phyloP scores from a whole-genome alignment of 2,888 invertebrate species.

The Melanotus villosus region DNA sequence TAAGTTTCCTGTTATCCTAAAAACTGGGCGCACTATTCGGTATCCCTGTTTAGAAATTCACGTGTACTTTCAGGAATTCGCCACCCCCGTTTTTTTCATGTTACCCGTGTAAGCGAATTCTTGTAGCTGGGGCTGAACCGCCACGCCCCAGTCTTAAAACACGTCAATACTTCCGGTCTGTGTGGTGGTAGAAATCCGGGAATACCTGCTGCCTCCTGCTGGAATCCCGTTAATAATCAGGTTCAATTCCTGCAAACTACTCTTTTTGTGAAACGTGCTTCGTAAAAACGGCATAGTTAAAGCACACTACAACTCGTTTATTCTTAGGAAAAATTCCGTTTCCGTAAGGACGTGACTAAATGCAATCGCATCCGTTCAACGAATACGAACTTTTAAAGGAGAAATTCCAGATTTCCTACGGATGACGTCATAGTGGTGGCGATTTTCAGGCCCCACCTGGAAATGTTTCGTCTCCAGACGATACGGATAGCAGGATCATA shows the following conservation, averaged over 20 bases:
- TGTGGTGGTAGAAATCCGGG: conserved; percentile 60
- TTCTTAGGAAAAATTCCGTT: conserved; percentile 44
- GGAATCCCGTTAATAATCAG: conserved; percentile 55
- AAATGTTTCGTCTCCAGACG: conserved; percentile 21
- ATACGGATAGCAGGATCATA: conserved; percentile 21
- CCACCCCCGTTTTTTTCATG: conserved; percentile 42
- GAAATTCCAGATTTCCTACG: background rate
- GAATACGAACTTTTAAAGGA: too few species aligned
- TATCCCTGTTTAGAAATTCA: conserved; percentile 11
- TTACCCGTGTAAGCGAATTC: conserved; percentile 52
- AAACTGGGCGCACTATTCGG: conserved; percentile 15
- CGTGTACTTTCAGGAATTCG: background rate
- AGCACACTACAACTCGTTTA: conserved; percentile 50
- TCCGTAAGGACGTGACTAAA: conserved; percentile 13
- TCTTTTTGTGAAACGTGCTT: conserved; percentile 55
- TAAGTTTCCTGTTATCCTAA: conserved; percentile 20
- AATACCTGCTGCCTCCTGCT: conserved; percentile 48
- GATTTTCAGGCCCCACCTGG: conserved; percentile 28
- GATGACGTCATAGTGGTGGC: conserved; percentile 2
- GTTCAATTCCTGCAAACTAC: conserved; percentile 62
- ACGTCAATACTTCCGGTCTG: conserved; percentile 59
- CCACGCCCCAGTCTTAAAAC: conserved; percentile 40
- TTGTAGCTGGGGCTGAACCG: conserved; percentile 51
- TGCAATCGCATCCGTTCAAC: background rate
- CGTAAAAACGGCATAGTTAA: conserved; percentile 53